Evolutionary conservation across 1,140 invertebrate genomes (phyloP).

Genomic region (Drosophila tani): DNA sequence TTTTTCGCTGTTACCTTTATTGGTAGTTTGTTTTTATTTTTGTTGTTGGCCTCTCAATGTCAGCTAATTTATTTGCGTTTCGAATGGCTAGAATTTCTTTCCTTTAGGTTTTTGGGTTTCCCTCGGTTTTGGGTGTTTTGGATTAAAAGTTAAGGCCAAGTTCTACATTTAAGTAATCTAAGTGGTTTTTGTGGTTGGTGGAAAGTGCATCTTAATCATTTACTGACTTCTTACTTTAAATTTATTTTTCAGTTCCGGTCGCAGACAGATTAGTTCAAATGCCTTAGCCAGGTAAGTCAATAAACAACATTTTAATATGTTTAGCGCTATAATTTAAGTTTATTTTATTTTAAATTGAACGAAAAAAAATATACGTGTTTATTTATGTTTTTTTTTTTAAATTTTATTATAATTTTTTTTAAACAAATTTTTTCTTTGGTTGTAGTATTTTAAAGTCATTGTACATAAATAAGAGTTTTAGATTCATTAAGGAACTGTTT

Average conservation of each 20-base stretch:
- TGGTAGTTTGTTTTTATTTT: slow-evolving; percentile 17
- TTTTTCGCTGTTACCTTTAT: slow-evolving; percentile 17
- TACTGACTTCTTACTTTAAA: slow-evolving; percentile 55
- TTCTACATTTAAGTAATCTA: slow-evolving; percentile 5
- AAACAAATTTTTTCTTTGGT: too few species aligned
- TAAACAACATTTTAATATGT: neutral
- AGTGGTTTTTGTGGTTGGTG: slow-evolving; percentile 11
- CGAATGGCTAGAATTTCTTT: slow-evolving; percentile 41
- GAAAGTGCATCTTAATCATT: neutral
- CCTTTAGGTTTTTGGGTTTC: slow-evolving; percentile 40
- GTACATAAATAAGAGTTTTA: too few species aligned
- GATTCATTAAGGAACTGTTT: too few species aligned
- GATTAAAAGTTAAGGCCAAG: slow-evolving; percentile 9
- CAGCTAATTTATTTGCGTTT: slow-evolving; percentile 66
- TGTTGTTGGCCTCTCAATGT: slow-evolving; percentile 52
- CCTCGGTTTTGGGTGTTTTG: slow-evolving; percentile 5
- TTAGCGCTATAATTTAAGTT: neutral
- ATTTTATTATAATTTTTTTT: too few species aligned
- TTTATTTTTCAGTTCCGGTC: slow-evolving; percentile 89
- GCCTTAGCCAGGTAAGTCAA: slow-evolving; percentile 92
- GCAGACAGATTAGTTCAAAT: slow-evolving; percentile 92
- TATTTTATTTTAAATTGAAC: neutral
- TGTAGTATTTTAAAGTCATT: too few species aligned
- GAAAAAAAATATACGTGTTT: too few species aligned
- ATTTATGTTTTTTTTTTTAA: too few species aligned